Evolutionary conservation across 2,113 vertebrate species (phyloP).

Genomic region (Bujurquina vittata): DNA sequence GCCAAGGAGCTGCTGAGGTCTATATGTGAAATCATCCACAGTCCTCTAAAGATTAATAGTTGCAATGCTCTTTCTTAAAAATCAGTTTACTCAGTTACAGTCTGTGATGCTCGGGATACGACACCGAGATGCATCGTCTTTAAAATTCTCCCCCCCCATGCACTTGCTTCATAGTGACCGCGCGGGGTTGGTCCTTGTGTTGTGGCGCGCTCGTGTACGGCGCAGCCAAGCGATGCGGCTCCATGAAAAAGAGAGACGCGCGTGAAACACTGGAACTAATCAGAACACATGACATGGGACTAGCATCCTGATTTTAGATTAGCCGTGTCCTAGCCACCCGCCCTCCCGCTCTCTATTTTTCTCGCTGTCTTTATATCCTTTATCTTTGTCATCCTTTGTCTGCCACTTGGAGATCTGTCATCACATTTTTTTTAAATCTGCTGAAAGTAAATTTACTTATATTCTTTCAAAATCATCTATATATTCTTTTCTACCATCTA

Average conservation of each 20-base stretch:
- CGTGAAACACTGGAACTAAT: conserved; percentile 74
- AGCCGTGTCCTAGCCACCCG: conserved; percentile 37
- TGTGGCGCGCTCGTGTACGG: background rate
- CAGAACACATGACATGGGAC: conserved; percentile 54
- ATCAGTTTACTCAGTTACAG: conserved; percentile 25
- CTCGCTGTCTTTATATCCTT: background rate
- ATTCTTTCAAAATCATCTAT: background rate
- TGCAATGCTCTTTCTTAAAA: conserved; percentile 19
- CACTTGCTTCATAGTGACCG: background rate
- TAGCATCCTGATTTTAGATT: conserved; percentile 75
- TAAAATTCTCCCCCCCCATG: background rate
- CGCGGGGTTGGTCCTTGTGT: background rate
- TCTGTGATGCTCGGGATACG: background rate
- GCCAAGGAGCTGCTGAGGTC: conserved; percentile 80
- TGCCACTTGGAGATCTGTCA: background rate
- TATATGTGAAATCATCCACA: conserved; percentile 26
- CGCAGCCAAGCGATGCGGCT: conserved; percentile 45
- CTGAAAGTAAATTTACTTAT: background rate
- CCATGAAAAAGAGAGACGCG: conserved; percentile 57
- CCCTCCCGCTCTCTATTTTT: background rate
- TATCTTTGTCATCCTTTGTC: conserved; percentile 19
- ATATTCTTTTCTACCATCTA: background rate
- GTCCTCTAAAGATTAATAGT: conserved; percentile 17
- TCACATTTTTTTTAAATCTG: background rate
- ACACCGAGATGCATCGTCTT: conserved; percentile 1